Evolutionary conservation across 2,797 vertebrate species (phyloP).

Genomic region (Erpetoichthys calabaricus): DNA sequence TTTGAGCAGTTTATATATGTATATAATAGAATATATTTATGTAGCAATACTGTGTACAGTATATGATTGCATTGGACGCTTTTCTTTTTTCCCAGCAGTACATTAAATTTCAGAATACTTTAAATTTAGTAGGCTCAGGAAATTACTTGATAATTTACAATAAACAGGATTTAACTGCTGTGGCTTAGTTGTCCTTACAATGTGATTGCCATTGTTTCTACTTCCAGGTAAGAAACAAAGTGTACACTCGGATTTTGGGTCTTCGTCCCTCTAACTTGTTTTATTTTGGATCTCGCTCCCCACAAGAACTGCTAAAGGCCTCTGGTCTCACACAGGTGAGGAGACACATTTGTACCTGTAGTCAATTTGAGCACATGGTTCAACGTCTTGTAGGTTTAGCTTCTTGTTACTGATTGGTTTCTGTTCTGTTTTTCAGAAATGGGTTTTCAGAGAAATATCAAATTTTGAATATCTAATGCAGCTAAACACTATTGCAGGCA

Average conservation of each 20-base stretch:
- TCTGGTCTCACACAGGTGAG: constrained; percentile 86
- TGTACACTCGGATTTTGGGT: constrained; percentile 79
- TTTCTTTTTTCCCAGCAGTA: too few species aligned
- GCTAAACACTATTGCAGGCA: constrained; percentile 85
- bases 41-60: too few species aligned
- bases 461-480: constrained; percentile 98
- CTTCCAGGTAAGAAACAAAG: constrained; percentile 76
- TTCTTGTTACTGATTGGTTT: background rate
- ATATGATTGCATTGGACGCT: too few species aligned
- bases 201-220: background rate
- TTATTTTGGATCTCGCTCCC: constrained; percentile 80
- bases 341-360: fast-evolving
- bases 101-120: too few species aligned
- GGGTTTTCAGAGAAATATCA: constrained; percentile 87
- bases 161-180: too few species aligned
- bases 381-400: background rate
- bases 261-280: constrained; percentile 70
- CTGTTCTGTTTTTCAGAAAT: constrained; percentile 61
- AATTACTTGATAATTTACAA: too few species aligned
- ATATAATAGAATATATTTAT: too few species aligned
- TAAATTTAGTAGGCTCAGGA: too few species aligned
- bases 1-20: too few species aligned
- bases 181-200: background rate
- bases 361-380: too few species aligned
- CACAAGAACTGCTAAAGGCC: constrained; percentile 83